A percentile compares a stretch with the other conserved stretches of the same genome.
These are phyloP conservation scores for Equus quagga DNA, from an alignment of 2,113 vertebrate genomes.

Conservation along the genomic window DNA sequence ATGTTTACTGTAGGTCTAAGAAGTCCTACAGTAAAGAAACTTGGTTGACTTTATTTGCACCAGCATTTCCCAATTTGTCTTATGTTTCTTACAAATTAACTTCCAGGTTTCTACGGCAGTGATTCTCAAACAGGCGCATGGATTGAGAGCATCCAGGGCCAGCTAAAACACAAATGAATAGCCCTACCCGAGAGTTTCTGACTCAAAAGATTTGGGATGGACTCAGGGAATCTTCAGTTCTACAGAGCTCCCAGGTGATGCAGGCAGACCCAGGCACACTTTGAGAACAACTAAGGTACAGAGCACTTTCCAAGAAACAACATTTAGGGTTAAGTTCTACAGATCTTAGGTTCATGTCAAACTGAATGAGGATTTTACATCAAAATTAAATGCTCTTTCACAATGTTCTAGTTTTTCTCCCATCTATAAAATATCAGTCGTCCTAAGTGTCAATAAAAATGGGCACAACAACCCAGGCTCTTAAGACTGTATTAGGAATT, in stretches of 20 bases:
- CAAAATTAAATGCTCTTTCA: background rate
- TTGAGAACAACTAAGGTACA: background rate
- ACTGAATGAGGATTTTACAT: background rate
- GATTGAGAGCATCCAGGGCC: background rate
- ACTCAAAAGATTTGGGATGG: background rate
- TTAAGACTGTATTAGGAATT: background rate
- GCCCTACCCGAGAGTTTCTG: background rate
- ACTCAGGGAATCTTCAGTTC: background rate
- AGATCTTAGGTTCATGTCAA: background rate
- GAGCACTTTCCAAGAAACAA: background rate
- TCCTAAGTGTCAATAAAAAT: constrained; percentile 6
- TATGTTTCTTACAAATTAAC: constrained; percentile 19
- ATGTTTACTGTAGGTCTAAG: background rate
- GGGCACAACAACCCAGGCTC: background rate
- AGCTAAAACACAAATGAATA: background rate
- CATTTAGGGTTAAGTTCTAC: background rate
- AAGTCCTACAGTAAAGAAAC: background rate
- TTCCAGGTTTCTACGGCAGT: background rate
- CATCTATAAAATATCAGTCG: background rate
- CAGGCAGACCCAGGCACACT: background rate
- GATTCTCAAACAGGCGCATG: background rate
- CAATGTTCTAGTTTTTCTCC: background rate
- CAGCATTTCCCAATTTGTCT: background rate
- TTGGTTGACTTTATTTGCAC: background rate
- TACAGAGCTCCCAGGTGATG: background rate